Evolutionary conservation across 1,140 invertebrate species (phyloP).

Genomic region (Lasioglossum baleicum): DNA sequence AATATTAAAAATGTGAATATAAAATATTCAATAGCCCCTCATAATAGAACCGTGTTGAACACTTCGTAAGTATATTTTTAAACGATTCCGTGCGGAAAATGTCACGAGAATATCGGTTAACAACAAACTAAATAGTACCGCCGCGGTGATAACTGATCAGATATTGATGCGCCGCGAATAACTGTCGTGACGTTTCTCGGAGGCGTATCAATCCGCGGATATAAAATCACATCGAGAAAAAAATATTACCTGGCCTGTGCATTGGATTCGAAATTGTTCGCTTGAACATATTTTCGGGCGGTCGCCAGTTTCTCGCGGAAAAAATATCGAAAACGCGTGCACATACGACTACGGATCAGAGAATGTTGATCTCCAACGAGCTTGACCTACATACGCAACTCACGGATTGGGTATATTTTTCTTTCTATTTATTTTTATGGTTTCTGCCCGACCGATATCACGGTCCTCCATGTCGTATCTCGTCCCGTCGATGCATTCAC

Average conservation of each 20-base stretch:
- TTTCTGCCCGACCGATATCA: constrained; percentile 37
- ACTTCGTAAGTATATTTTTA: neutral
- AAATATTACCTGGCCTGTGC: neutral
- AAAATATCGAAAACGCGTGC: constrained; percentile 49
- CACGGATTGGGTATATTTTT: constrained; percentile 45
- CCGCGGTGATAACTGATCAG: constrained; percentile 4
- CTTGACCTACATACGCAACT: constrained; percentile 49
- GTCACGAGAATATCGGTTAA: neutral
- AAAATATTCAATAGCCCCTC: too few species aligned
- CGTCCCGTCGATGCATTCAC: constrained; percentile 3
- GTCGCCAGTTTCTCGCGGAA: constrained; percentile 1
- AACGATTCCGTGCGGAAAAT: neutral
- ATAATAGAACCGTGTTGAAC: too few species aligned
- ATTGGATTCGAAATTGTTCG: neutral
- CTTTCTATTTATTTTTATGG: constrained; percentile 55
- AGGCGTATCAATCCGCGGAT: neutral
- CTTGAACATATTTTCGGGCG: constrained; percentile 10
- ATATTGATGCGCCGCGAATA: neutral
- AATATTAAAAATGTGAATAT: too few species aligned
- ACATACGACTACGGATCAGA: constrained; percentile 19
- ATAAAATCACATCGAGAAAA: constrained; percentile 16
- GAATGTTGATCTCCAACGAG: constrained; percentile 40
- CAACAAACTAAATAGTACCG: neutral
- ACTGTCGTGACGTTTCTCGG: neutral
- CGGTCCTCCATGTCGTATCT: constrained; percentile 21